Evolutionary conservation across 2,113 vertebrate genomes (phyloP), one percentile per base, ranked within the genome.

Genomic region (Hippopotamus amphibius): DNA sequence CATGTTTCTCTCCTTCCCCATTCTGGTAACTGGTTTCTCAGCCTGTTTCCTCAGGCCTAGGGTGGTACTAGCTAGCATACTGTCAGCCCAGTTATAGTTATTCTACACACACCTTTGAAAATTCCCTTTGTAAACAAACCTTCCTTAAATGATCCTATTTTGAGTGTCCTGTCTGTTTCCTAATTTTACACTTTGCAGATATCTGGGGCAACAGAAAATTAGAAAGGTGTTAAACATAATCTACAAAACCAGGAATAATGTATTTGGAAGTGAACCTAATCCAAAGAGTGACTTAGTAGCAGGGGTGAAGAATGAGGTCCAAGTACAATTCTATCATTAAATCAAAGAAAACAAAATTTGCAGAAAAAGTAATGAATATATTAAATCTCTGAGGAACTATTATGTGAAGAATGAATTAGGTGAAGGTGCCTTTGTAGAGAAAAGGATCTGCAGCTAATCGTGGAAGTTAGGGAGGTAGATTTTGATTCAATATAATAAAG

Each of bases 131-230:
- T 81, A 61, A 90, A 81, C 46, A 50, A 59, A 96, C 22, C 69
- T 89, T 83, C 8, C 22, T 22, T 82, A 92, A 89, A 43, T 92
- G 43, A 69, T 66, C 59, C 22, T 82, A 72, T 96, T 88, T 92
- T 81, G 33, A 69, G n/a, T n/a, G 46, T n/a, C 16, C 33, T 16
- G 63, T 81, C 46, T 63, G 28, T 84, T 95, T 59, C 33, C 10
- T 87, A 41, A 59, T 94, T 94, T 74, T 66, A 72, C 26, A 89
- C 41, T 16, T 94, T 88, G 33, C n/a, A 86, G 68, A 82, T 79
- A 84, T 4, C 63, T 48, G 24, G 37, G 11, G 26, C 48, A 83
- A 72, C 12, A 92, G 55, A 80, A 90, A 89, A 87, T 17, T 68
- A 19, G 12, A 53, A 71, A 93, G 63, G 43, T 53, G 30, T 55